phyloP scores from a whole-genome alignment of 2,113 vertebrate species.

The Cathartes aura region DNA sequence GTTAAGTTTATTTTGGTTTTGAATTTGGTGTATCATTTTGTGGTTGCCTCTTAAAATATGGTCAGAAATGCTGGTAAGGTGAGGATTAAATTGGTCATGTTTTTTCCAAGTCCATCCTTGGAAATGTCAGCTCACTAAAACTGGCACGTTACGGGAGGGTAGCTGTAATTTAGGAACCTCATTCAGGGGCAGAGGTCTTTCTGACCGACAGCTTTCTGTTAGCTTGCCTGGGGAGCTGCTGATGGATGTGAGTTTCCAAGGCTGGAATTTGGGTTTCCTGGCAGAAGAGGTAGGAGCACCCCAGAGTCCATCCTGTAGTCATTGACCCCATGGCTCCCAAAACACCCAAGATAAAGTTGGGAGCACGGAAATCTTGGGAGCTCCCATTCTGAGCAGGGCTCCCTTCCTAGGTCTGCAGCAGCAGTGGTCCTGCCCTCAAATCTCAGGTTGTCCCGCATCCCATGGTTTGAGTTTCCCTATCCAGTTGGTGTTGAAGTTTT shows the following conservation, averaged over 20 bases:
- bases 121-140: not conserved
- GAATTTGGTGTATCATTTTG: not conserved
- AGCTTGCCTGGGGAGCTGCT: not conserved
- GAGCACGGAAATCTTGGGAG: not conserved
- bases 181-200: not conserved
- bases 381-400: not conserved
- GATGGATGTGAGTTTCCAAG: not conserved
- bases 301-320: not conserved
- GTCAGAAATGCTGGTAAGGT: not conserved
- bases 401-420: not conserved
- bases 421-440: not conserved
- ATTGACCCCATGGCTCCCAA: not conserved
- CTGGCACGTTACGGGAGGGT: not conserved
- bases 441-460: not conserved
- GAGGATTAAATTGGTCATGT: not conserved
- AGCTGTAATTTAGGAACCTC: not conserved
- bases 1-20: not conserved
- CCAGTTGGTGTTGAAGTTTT: not conserved
- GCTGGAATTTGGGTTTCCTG: not conserved
- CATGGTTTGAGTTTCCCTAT: not conserved
- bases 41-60: not conserved
- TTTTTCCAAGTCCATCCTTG: not conserved
- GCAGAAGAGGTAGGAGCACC: not conserved
- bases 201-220: not conserved
- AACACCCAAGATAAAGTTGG: not conserved